Base-by-base conservation (phyloP, 2,797 vertebrate genomes). In the Xenops minutus region DNA sequence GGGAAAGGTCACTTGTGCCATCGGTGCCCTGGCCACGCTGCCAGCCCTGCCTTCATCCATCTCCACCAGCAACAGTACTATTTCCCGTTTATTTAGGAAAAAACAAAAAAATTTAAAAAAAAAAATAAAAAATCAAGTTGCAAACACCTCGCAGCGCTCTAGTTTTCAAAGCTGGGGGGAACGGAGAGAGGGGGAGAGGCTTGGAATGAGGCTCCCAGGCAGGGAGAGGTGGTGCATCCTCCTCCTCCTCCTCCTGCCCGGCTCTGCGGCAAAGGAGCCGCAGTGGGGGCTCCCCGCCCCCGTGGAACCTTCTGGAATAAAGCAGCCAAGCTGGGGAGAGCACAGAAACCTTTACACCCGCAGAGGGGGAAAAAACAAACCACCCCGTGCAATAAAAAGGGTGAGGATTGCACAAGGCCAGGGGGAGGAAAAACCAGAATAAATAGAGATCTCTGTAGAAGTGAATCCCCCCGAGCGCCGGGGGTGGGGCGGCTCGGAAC, bases 291-390 rank as follows among this genome's bases (percentile, higher is more conserved):
- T 85, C 71, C 85, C 79, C 85, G 71, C 85, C 95, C 88, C 78
- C 62, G 79, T 88, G 44, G 96, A 96, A 97, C 54, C 78, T 97
- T 96, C 96, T 95, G 92, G 97, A 97, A 95, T 27, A 34, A 85
- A 85, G 85, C 82, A 56, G 78, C 74, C 66, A 43, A 67, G 75
- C 86, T 41, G 85, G 43, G 52, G 56, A 85, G 73, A 85, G 68
- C 14, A 82, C 55, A 94, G 72, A 7, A 92, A 83, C 75, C 52
- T 71, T 77, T 72, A 51, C 6, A 89, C n/a, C 68, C 81, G 44
- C 59, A 37, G 85, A 69, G 59, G 37, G 29, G 43, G 39, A 8
- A 30, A 32, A 22, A 48, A 20, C 43, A 18, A 44, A 37, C 39
- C 41, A 12, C 19, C 18, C 48, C 24, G 7, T 29, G 37, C 61